Percentiles rank a stretch among this genome's conserved stretches.
Evolutionary conservation across 2,888 invertebrate genomes (phyloP).

Genomic region (Dicycla oo): DNA sequence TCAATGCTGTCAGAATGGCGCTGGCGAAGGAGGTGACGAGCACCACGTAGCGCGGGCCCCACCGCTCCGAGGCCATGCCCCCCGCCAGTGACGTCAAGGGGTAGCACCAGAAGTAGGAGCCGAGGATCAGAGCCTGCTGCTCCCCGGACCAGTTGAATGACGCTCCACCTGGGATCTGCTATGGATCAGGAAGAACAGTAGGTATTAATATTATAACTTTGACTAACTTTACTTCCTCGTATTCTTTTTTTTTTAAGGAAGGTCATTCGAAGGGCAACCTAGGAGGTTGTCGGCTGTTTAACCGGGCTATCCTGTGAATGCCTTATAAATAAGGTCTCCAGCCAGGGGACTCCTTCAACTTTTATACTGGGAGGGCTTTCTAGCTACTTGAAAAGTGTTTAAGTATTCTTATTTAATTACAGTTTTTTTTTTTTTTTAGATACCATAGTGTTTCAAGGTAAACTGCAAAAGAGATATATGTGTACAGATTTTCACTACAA

Average conservation of each 20-base stretch:
- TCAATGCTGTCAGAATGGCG: constrained; percentile 90
- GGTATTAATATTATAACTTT: background rate
- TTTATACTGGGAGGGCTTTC: too few species aligned
- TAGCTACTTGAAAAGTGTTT: too few species aligned
- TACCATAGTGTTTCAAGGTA: background rate
- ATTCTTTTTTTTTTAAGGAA: background rate
- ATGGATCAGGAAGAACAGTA: constrained; percentile 49
- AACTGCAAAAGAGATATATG: background rate
- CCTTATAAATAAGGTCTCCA: background rate
- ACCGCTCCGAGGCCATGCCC: constrained; percentile 92
- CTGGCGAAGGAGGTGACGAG: constrained; percentile 87
- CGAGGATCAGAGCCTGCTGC: constrained; percentile 92
- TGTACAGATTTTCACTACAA: background rate
- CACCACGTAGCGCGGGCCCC: constrained; percentile 91
- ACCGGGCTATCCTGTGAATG: background rate
- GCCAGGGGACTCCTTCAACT: background rate
- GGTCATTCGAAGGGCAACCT: background rate
- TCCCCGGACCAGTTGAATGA: constrained; percentile 90
- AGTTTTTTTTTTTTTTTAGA: background rate
- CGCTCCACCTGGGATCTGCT: constrained; percentile 69
- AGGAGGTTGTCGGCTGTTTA: background rate
- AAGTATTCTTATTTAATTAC: background rate
- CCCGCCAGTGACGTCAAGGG: constrained; percentile 92
- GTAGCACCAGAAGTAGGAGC: constrained; percentile 93
- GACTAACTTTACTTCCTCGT: background rate